A percentile compares a stretch with the other conserved stretches of the same genome.
Evolutionary conservation across 2,888 invertebrate species (phyloP).

Genomic region (Papilio elwesi): DNA sequence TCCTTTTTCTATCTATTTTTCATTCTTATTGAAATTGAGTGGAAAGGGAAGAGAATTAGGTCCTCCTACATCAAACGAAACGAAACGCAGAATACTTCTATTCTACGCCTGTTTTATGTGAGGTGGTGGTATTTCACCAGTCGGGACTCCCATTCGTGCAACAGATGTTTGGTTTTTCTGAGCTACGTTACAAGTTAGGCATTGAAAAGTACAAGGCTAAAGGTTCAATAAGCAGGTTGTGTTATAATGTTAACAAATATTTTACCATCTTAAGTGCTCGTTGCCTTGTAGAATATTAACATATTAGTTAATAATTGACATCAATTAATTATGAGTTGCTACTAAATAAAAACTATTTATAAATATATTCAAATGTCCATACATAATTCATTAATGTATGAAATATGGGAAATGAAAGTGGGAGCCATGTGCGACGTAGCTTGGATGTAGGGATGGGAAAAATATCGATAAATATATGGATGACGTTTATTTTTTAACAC

Average conservation of each 20-base stretch:
- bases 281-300: background rate
- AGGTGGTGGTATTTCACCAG: too few species aligned
- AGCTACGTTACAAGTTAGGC: too few species aligned
- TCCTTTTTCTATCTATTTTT: too few species aligned
- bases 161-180: too few species aligned
- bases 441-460: conserved; percentile 2
- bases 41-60: too few species aligned
- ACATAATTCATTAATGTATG: conserved; percentile 35
- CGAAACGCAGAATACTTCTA: too few species aligned
- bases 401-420: conserved; percentile 36
- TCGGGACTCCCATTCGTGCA: too few species aligned
- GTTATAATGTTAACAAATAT: conserved; percentile 8
- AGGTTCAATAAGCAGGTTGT: background rate
- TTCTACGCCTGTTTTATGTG: too few species aligned
- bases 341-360: conserved; percentile 36
- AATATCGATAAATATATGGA: conserved; percentile 12
- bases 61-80: too few species aligned
- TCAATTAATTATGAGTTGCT: conserved; percentile 36
- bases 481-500: too few species aligned
- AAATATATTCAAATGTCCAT: conserved; percentile 27
- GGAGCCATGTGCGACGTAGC: conserved; percentile 16
- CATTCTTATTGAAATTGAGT: too few species aligned
- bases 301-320: conserved; percentile 28
- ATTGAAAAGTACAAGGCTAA: too few species aligned
- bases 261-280: conserved; percentile 4